Conservation (phyloP, 2,113 vertebrate species). For the Toxotes chatareus region DNA sequence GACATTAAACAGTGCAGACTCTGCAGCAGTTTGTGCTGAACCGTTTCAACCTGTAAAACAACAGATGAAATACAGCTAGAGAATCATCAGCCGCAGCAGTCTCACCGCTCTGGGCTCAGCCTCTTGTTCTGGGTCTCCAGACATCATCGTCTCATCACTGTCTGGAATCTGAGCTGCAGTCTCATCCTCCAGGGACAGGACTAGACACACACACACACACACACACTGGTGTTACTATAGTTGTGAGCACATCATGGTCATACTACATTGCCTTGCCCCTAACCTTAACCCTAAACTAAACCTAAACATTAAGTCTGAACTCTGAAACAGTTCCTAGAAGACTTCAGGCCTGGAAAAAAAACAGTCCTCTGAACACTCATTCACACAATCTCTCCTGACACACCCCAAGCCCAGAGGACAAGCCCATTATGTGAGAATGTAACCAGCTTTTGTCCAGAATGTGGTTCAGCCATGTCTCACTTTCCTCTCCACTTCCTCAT, state of each 20-base stretch:
- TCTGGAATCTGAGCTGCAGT: neutral
- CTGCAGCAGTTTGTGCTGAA: too few species aligned
- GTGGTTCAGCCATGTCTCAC: neutral
- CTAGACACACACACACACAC: constrained; percentile 29
- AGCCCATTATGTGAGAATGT: neutral
- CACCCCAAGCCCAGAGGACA: neutral
- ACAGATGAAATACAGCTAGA: neutral
- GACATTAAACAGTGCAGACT: too few species aligned
- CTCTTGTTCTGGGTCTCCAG: neutral
- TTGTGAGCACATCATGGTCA: neutral
- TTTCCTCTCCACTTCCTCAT: neutral
- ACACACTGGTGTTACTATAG: neutral
- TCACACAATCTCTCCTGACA: neutral
- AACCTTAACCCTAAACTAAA: neutral
- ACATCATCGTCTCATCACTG: neutral
- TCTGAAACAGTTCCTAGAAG: neutral
- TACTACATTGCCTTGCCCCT: neutral
- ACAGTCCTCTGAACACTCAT: neutral
- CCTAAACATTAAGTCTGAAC: neutral
- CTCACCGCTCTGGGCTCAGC: constrained; percentile 21
- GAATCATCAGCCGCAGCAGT: too few species aligned
- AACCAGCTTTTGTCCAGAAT: neutral
- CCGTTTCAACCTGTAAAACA: neutral
- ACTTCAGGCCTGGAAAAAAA: neutral
- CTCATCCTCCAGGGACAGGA: constrained; percentile 23